Conservation (phyloP, 2,888 invertebrate species). For the Latheticus oryzae region DNA sequence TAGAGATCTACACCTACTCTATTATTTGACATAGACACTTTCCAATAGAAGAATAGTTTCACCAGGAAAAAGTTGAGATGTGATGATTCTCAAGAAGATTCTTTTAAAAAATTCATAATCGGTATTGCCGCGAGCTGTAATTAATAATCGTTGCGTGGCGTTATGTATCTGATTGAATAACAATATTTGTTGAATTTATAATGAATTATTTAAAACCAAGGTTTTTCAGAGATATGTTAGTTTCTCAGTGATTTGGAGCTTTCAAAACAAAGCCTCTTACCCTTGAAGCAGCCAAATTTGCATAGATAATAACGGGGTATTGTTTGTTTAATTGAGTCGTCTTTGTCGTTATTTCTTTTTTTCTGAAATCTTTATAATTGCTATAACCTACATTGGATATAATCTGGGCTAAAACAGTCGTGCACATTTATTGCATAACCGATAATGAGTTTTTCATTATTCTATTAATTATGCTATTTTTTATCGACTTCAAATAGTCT, state of each 20-base stretch:
- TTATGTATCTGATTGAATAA: slow-evolving; percentile 13
- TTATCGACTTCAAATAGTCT: not conserved
- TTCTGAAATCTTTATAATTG: slow-evolving; percentile 14
- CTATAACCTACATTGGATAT: not conserved
- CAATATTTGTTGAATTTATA: slow-evolving; percentile 2
- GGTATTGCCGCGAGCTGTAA: slow-evolving; percentile 6
- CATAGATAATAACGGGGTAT: slow-evolving; percentile 32
- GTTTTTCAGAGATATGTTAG: slow-evolving; percentile 11
- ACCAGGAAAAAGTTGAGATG: too few relatives aligned
- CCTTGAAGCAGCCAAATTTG: slow-evolving; percentile 27
- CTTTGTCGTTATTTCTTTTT: slow-evolving; percentile 9
- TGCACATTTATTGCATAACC: not conserved
- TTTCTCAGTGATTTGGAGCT: slow-evolving; percentile 18
- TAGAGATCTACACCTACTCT: slow-evolving; percentile 12
- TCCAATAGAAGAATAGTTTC: slow-evolving; percentile 24
- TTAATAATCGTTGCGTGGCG: not conserved
- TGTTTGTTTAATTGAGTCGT: slow-evolving; percentile 27
- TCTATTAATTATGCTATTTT: slow-evolving; percentile 9
- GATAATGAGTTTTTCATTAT: slow-evolving; percentile 14
- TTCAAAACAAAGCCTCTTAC: slow-evolving; percentile 25
- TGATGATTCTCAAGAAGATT: too few relatives aligned
- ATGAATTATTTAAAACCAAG: slow-evolving; percentile 21
- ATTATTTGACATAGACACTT: slow-evolving; percentile 20
- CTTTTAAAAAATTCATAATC: slow-evolving; percentile 1
- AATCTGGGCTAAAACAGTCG: slow-evolving; percentile 13